Base-by-base conservation (phyloP, 2,888 invertebrate genomes). In the Cotesia congregata region DNA sequence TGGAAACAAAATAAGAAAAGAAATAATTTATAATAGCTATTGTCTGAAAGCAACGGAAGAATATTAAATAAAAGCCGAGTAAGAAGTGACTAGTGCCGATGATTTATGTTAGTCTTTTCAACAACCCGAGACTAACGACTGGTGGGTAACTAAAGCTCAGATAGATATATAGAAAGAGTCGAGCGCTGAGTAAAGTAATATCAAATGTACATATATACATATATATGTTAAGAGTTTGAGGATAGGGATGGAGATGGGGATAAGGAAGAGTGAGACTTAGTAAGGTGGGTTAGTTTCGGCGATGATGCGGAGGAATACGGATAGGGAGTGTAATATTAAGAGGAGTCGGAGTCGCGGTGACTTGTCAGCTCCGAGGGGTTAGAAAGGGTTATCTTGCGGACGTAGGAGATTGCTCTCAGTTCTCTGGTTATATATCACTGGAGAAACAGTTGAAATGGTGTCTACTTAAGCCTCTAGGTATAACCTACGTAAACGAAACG, bases 51-150 rank as follows among this genome's bases (percentile, higher is more conserved):
- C 40, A 67, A 15, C 67, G 40, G 15, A 2, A 15, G 41, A 68
- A 68, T 41, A 12, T 68, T 61, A 77, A 73, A 64, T 67, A 20
- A 72, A 71, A 75, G 72, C 71, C 69, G 61, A 68, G 73, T 67
- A 73, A 60, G 50, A 15, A 7, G 15, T 68, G 50, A 72, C n/a
- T 70, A 60, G 40, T 59, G 68, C 74, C 67, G 67, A 80, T 78
- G 82, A 82, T 81, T 79, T 80, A 79, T 78, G 72, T 80, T 78
- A 77, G 79, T 78, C 77, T 78, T 79, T 80, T 80, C 77, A 80
- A 80, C 79, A 76, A 77, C 72, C 71, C 76, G 70, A 75, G 79
- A 76, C 80, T 81, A 81, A 83, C 75, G 74, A 77, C 75, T 50
- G 50, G 61, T 38, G 62, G 69, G 60, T 76, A 15, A 68, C 17